Base-by-base conservation (phyloP, 2,113 vertebrate species). In the Chrysemys picta region DNA sequence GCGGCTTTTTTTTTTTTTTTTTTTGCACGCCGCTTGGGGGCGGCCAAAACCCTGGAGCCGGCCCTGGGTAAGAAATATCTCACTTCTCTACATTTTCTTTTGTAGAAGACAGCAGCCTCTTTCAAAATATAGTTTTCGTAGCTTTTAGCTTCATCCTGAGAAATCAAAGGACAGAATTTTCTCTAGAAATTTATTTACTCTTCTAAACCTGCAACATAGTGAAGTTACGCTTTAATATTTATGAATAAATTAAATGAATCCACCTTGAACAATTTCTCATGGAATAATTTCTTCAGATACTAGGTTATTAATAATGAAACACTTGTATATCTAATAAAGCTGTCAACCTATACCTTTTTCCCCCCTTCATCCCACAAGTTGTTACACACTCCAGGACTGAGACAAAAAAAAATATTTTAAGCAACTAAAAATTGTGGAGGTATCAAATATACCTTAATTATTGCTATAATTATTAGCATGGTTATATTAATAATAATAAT, bases 251-350 rank as follows among this genome's bases (percentile, higher is more conserved):
- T 92, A 91, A 87, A 6, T 56, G 3, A 94, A 92, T 82, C 7
- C 0, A 69, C 91, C 90, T 81, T 80, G 8, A 89, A 87, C 22
- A 69, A 83, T 85, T 91, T 21, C 90, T 93, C 57, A 85, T 19
- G 42, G 52, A 94, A 79, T 50, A 57, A 65, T 85, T 91, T 89
- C 65, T 91, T 91, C 29, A 62, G 91, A 94, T 57, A 85, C 6
- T 45, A 56, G 7, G 10, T 84, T 90, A 89, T 90, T 95, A 93
- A 90, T 89, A 94, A 92, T 59, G 4, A 94, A 93, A 79, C 35
- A 69, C 54, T 84, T 94, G 19, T 59, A 86, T 85, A 84, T 85
- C 49, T 82, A 91, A 78, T 80, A 93, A 92, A 89, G 24, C 47
- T 89, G 21, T 78, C 82, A 94, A 91, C 24, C 5, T 59, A 35